Percentiles rank a stretch among this genome's conserved stretches.
Evolutionary conservation across 2,113 vertebrate genomes (phyloP).

Genomic region (Tychaedon coryphoeus): DNA sequence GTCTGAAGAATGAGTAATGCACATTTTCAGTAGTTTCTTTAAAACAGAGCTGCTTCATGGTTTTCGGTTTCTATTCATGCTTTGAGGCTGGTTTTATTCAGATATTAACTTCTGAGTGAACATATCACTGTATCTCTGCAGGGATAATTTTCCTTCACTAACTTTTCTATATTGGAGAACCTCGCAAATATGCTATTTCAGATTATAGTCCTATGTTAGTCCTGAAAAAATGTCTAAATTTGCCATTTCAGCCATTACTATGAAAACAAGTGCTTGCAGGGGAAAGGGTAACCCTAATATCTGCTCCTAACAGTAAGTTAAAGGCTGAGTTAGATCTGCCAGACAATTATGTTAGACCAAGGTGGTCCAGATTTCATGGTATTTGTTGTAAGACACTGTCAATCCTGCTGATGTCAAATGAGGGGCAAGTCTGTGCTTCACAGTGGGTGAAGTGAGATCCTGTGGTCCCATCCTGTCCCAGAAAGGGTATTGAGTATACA

Average conservation of each 20-base stretch:
- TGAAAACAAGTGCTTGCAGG: neutral
- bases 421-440: neutral
- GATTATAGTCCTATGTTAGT: neutral
- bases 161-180: neutral
- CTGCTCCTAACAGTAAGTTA: neutral
- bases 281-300: neutral
- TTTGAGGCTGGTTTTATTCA: neutral
- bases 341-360: neutral
- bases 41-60: neutral
- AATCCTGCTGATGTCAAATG: neutral
- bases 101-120: neutral
- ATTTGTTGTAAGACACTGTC: neutral
- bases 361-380: neutral
- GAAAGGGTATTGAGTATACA: neutral
- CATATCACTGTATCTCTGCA: neutral
- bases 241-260: neutral
- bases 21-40: neutral
- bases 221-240: neutral
- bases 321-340: neutral
- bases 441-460: neutral
- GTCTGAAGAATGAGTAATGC: neutral
- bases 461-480: neutral
- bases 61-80: neutral
- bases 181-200: neutral
- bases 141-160: neutral